phyloP scores from a whole-genome alignment of 1,140 invertebrate species.

The Babylonia areolata region DNA sequence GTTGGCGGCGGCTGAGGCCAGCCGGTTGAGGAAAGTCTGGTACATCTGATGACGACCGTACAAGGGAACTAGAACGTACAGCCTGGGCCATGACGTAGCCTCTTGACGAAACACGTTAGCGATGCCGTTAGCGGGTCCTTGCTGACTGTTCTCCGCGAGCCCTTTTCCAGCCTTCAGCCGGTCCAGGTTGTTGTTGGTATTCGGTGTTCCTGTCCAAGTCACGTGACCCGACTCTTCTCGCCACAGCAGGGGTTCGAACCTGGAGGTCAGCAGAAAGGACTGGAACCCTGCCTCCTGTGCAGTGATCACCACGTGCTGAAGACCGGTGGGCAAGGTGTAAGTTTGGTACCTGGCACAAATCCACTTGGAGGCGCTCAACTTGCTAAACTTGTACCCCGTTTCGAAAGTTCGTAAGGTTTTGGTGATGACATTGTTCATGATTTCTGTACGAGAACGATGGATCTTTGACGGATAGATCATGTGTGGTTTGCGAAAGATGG shows the following conservation, averaged over 20 bases:
- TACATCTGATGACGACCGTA: conserved; percentile 26
- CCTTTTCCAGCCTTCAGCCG: too few relatives aligned
- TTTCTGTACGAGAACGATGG: neutral
- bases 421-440: neutral
- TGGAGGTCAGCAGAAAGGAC: conserved; percentile 13
- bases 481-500: neutral
- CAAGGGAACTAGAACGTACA: neutral
- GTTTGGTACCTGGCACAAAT: neutral
- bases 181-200: too few relatives aligned
- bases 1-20: neutral
- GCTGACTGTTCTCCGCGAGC: too few relatives aligned
- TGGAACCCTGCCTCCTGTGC: neutral
- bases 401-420: neutral
- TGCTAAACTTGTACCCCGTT: neutral
- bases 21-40: neutral
- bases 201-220: too few relatives aligned
- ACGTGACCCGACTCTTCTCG: neutral
- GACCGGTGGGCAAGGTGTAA: neutral
- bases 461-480: neutral
- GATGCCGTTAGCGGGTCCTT: too few relatives aligned
- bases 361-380: neutral
- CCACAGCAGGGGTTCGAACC: conserved; percentile 4
- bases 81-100: neutral
- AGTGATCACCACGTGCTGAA: neutral
- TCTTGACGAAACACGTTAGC: too few relatives aligned